These are phyloP conservation scores for Drosophila bocki DNA, from an alignment of 1,140 invertebrate genomes.

Conservation along the genomic window DNA sequence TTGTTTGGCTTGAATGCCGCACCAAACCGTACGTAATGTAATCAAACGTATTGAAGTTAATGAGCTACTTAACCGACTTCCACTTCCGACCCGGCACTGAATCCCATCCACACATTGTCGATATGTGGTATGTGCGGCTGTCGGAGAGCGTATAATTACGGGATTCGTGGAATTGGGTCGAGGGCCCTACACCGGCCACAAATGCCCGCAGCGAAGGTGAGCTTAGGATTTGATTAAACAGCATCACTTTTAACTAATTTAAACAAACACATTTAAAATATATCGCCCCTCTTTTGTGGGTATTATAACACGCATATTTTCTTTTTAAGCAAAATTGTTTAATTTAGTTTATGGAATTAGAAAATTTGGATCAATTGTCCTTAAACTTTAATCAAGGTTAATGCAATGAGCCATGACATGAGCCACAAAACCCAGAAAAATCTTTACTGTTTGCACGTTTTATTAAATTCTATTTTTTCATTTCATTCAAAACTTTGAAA, in stretches of 20 bases:
- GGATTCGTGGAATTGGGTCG: conserved; percentile 61
- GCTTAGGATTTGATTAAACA: conserved; percentile 12
- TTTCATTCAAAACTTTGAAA: background rate
- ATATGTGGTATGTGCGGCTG: conserved; percentile 17
- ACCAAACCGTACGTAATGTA: conserved; percentile 56
- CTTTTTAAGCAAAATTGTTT: background rate
- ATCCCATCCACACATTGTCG: conserved; percentile 20
- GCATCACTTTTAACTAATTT: background rate
- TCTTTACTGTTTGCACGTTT: background rate
- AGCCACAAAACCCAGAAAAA: too few species aligned
- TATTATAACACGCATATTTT: background rate
- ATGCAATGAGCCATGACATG: conserved; percentile 35
- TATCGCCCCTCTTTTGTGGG: too few species aligned
- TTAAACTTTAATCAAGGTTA: conserved; percentile 18
- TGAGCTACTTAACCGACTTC: conserved; percentile 76
- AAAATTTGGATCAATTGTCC: background rate
- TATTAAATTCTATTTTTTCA: background rate
- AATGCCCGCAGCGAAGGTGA: conserved; percentile 28
- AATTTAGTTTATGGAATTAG: background rate
- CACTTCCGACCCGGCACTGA: conserved; percentile 26
- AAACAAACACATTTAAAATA: background rate
- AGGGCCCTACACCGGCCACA: conserved; percentile 52
- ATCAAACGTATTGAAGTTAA: conserved; percentile 64
- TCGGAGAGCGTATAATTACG: conserved; percentile 36
- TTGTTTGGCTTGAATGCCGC: conserved; percentile 47